Base-by-base conservation (phyloP, 1,140 invertebrate species). In the Drosophila obscura region DNA sequence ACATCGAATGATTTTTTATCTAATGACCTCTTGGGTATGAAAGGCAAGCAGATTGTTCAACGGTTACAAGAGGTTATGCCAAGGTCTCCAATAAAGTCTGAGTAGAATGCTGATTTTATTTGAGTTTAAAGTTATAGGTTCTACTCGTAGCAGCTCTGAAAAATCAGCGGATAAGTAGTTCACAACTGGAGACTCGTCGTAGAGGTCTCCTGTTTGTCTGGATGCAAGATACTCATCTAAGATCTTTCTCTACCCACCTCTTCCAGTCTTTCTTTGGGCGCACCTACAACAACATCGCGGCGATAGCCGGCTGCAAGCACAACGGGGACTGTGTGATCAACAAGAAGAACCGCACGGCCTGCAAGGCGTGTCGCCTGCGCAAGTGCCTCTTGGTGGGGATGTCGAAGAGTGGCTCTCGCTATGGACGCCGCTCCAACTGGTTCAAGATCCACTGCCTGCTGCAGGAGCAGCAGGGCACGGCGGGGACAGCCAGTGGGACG, bases 251-350 rank as follows among this genome's bases (percentile, higher is more conserved):
- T 39, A 1, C 22, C 35, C 24, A 24, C 19, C 52, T 31, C 26
- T 93, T 93, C 92, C 96, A 99, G 98, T 99, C 98, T 13, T 99
- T 99, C 94, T 99, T 99, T 92, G 97, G 98, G 0, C 94, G 98
- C 22, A 98, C 97, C 8, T 98, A 98, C 94, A 99, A 99, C 94
- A 99, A 99, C 90, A 93, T 98, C 46, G 95, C 95, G 78, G 96
- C 96, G 16, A 96, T 98, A 82, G 96, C 96, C 4, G 97, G 98
- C 77, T 98, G 97, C 93, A 98, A 98, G 91, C 98, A 98, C 92
- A 97, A 96, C 90, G 96, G 96, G 0, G 95, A 96, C 65, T 99
- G 98, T 92, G 95, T 97, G 64, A 98, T 99, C 91, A 99, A 98
- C 92, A 98, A 98, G 92, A 97, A 98, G 92, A 99, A 98, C 92